Base-by-base conservation (phyloP, 2,888 invertebrate species). In the Entomobrya proxima region DNA sequence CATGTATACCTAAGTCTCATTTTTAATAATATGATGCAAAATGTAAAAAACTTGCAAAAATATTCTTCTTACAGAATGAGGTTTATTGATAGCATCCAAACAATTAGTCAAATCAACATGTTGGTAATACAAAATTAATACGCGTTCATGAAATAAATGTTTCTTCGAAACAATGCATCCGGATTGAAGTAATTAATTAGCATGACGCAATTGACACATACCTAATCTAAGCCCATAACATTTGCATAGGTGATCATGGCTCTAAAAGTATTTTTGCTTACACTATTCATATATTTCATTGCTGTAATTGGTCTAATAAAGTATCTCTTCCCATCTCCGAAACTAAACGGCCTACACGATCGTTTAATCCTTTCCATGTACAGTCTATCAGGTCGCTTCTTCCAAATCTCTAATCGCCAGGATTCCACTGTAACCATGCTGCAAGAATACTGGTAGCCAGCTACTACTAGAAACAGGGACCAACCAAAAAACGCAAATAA, bases 251-350 rank as follows among this genome's bases (percentile, higher is more conserved):
- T 30, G 61, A 58, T 47, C 52, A 81, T 4, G 1, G 81, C 18
- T 21, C 81, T 27, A 47, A 81, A 55, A 2, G 81, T 81, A 13
- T 55, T 72, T 72, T 61, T 15, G 13, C 74, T 81, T 6, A 40
- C 55, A 21, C 74, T 61, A 2, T 13, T 55, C 4, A 81, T 27
- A 37, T 40, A 81, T 3, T 74, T 81, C 13, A 81, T 13, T 0
- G 24, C 40, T 1, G 74, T 61, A 11, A 55, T 44, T 4, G 81
- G 74, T 2, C 81, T 35, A 24, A 81, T 74, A 7, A 32, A 11
- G 21, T 72, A 81, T n/a, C 37, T 13, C 15, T 55, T 61, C 6
- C 74, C 81, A 55, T 37, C 72, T 9, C 18, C 35, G 1, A 74
- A 24, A 13, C 58, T 18, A 6, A 58, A 61, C 3, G 74, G 81